Evolutionary conservation across 2,888 invertebrate genomes (phyloP).

Genomic region (Hemicrepidius hirtus): DNA sequence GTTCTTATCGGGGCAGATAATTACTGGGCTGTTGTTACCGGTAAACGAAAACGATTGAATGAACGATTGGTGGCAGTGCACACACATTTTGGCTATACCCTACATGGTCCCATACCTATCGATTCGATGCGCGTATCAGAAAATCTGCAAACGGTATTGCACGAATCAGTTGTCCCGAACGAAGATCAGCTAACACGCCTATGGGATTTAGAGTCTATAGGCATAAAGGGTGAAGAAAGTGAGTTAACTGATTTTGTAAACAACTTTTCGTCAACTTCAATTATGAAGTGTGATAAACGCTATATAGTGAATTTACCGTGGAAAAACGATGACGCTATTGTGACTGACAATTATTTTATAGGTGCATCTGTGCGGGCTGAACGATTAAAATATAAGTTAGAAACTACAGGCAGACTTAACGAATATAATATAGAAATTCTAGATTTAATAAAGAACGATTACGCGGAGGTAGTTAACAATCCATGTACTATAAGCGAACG

Average conservation of each 20-base stretch:
- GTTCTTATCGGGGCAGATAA: not conserved
- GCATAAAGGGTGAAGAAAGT: not conserved
- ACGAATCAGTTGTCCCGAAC: not conserved
- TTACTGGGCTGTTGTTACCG: conserved; percentile 1
- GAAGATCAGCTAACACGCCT: not conserved
- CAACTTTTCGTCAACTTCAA: not conserved
- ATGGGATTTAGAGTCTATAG: not conserved
- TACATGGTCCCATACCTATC: not conserved
- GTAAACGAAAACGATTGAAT: not conserved
- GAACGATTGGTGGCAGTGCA: not conserved
- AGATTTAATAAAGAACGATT: not conserved
- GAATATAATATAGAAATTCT: not conserved
- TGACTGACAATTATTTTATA: not conserved
- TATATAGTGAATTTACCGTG: not conserved
- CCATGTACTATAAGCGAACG: not conserved
- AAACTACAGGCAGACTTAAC: not conserved
- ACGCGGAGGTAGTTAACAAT: not conserved
- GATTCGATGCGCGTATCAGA: not conserved
- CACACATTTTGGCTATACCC: not conserved
- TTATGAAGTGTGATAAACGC: not conserved
- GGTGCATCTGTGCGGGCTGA: not conserved
- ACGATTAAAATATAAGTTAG: not conserved
- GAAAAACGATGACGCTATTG: not conserved
- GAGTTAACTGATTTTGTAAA: not conserved
- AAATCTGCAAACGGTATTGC: not conserved